Percentiles rank a stretch among this genome's conserved stretches.
Evolutionary conservation across 2,797 vertebrate genomes (phyloP).

Genomic region (Cheracebus regulus): DNA sequence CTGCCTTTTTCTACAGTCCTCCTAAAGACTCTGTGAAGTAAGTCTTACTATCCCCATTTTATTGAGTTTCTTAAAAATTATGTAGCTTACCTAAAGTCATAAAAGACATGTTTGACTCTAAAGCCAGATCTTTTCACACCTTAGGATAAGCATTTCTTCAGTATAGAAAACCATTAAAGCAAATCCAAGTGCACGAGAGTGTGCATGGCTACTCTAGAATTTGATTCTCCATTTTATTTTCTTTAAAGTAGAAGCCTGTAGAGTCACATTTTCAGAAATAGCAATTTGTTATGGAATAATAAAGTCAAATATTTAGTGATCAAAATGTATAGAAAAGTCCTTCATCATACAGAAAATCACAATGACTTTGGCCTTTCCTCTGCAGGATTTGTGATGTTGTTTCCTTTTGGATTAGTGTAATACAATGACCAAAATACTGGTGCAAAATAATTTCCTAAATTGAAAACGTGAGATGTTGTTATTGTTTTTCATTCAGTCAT

Average conservation of each 20-base stretch:
- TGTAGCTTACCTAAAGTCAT: not conserved
- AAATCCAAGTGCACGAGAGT: not conserved
- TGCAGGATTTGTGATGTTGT: not conserved
- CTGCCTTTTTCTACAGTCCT: conserved; percentile 17
- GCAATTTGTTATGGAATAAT: conserved; percentile 28
- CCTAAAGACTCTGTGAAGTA: conserved; percentile 1
- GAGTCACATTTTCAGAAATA: not conserved
- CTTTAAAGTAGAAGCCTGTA: not conserved
- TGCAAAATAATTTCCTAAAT: conserved; percentile 30
- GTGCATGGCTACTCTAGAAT: not conserved
- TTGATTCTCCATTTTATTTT: conserved; percentile 22
- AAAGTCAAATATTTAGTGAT: conserved; percentile 13
- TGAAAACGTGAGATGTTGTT: not conserved
- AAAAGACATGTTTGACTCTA: not conserved
- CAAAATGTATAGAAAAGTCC: not conserved
- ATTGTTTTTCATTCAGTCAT: not conserved
- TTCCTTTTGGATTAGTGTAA: conserved; percentile 28
- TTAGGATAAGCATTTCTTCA: not conserved
- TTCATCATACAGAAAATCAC: not conserved
- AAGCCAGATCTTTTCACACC: not conserved
- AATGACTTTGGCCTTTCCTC: not conserved
- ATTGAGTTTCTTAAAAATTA: not conserved
- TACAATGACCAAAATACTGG: conserved; percentile 20
- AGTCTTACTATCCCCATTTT: not conserved
- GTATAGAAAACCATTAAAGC: not conserved